Evolutionary conservation across 2,113 vertebrate species (phyloP).

Genomic region (Choloepus hoffmanni): DNA sequence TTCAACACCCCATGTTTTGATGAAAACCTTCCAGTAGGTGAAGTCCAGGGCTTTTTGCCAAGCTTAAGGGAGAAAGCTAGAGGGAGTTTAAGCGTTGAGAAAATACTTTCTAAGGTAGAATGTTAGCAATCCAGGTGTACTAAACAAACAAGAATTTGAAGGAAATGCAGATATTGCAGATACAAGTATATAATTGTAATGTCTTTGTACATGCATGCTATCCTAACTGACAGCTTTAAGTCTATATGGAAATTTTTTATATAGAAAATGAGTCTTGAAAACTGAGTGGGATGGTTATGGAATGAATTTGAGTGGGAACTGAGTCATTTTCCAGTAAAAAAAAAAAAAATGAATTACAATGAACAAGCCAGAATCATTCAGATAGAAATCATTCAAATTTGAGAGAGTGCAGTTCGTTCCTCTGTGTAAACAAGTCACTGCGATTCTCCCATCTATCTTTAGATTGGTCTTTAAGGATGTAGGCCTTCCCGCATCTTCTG

Average conservation of each 20-base stretch:
- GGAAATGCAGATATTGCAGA: background rate
- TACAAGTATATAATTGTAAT: background rate
- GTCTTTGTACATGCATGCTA: background rate
- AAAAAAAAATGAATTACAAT: background rate
- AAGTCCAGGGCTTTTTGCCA: background rate
- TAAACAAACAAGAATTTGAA: background rate
- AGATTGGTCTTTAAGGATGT: background rate
- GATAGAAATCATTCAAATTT: background rate
- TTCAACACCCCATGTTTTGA: background rate
- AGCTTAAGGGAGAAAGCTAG: background rate
- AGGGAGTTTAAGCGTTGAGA: background rate
- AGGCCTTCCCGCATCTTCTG: background rate
- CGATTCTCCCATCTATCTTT: background rate
- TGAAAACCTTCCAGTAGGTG: background rate
- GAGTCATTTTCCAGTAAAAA: slow-evolving; percentile 3
- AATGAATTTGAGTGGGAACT: slow-evolving; percentile 26
- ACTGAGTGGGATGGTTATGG: background rate
- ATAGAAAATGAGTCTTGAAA: background rate
- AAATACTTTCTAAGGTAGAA: background rate
- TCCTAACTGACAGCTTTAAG: background rate
- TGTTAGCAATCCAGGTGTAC: background rate
- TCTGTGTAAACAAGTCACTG: slow-evolving; percentile 10
- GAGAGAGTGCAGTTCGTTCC: background rate
- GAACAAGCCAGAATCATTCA: background rate
- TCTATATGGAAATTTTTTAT: background rate